Conservation (phyloP, 2,113 vertebrate genomes). For the Jacana jacana region DNA sequence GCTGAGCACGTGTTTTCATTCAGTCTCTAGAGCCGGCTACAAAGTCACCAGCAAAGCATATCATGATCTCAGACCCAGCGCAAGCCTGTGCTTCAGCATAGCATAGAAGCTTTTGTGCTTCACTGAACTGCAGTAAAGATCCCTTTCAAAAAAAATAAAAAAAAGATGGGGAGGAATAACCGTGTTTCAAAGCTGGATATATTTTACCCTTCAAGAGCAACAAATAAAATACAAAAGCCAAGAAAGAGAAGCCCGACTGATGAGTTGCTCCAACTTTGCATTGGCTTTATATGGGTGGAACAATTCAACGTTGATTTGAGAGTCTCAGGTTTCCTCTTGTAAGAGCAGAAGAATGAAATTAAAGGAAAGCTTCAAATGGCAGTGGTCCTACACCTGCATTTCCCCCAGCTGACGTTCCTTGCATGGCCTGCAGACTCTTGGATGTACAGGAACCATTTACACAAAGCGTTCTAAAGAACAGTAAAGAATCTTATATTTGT, state of each 20-base stretch:
- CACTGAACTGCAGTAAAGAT: not conserved
- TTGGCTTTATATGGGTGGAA: not conserved
- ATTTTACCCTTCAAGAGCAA: not conserved
- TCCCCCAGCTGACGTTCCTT: fast-evolving
- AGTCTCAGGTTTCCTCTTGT: not conserved
- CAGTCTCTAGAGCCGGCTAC: not conserved
- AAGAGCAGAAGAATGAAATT: not conserved
- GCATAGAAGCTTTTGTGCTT: not conserved
- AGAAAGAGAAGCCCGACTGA: not conserved
- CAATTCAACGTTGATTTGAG: not conserved
- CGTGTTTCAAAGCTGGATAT: not conserved
- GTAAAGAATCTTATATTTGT: not conserved
- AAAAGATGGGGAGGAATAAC: not conserved
- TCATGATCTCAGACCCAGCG: not conserved
- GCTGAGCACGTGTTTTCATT: not conserved
- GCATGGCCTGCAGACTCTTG: not conserved
- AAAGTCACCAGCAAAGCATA: not conserved
- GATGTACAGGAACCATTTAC: not conserved
- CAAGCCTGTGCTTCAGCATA: not conserved
- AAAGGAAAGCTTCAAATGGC: fast-evolving
- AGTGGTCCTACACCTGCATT: not conserved
- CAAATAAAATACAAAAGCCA: not conserved
- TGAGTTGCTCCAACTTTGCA: fast-evolving
- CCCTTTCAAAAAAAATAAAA: not conserved
- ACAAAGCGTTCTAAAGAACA: not conserved